Evolutionary conservation across 2,888 invertebrate genomes (phyloP), one percentile per base, ranked within the genome.

Genomic region (Sycophila texana): DNA sequence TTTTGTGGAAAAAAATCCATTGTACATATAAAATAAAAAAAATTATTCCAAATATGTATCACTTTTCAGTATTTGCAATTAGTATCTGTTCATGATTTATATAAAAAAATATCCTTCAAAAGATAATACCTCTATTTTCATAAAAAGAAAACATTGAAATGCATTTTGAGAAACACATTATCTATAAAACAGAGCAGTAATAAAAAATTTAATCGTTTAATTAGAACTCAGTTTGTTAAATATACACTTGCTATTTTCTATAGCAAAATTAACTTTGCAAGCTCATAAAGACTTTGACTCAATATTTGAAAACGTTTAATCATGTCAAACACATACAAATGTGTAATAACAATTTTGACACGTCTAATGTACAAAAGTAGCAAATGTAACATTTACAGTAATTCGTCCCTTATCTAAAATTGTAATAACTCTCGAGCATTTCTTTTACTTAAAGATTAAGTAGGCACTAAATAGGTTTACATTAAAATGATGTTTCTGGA

Each of bases 401-500:
- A 77, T 65, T 79, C 22, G 55, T 78, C 66, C 20, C 39, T 71
- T 60, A 12, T 53, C n/a, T 58, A 51, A 12, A 72, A 71, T 74
- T 18, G 13, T 58, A 22, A 39, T 39, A 39, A 74, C 51, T 71
- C 63, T 39, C 4, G 10, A 18, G 12, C 70, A 55, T 20, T 75
- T 71, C 12, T 53, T 30, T 39, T 78, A 81, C 79, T 81, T 72
- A 82, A 76, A 51, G 67, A 67, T 47, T 79, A 75, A 71, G 63
- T 74, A 81, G 70, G 30, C 61, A 67, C 63, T 61, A 65, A 49
- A 22, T 39, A 67, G 58, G 30, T 61, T 73, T 22, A 73, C 16
- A 20, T 81, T 77, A 87, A 71, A 87, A 87, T 12, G 87, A 86
- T 68, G 87, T 87, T 57, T 87, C 87, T 58, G 86, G 84, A 58